A percentile compares a stretch with the other conserved stretches of the same genome.
These are phyloP conservation scores for Antheraea pernyi DNA, from an alignment of 1,140 invertebrate genomes.

Conservation along the genomic window DNA sequence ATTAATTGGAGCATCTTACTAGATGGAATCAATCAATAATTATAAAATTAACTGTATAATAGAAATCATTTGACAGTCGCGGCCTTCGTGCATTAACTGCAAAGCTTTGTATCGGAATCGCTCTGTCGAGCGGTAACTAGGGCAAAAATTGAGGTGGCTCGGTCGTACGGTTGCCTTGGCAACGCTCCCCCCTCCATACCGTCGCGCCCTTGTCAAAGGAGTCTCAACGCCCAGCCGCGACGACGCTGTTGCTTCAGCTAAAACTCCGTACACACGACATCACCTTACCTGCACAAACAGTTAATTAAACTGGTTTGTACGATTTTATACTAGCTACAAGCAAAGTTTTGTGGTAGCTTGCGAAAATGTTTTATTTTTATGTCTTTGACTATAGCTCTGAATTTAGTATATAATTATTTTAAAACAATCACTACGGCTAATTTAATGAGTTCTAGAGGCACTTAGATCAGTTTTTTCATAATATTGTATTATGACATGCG, in stretches of 20 bases:
- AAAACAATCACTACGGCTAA: no score
- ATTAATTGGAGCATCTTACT: background rate
- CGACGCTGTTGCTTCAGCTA: slow-evolving; percentile 32
- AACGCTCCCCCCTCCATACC: slow-evolving; percentile 30
- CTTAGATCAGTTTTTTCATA: no score
- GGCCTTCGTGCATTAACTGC: slow-evolving; percentile 16
- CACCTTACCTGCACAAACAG: background rate
- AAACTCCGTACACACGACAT: slow-evolving; percentile 14
- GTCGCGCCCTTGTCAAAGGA: slow-evolving; percentile 5
- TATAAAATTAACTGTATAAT: background rate
- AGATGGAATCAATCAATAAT: background rate
- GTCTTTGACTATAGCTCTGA: no score
- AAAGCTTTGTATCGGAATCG: slow-evolving; percentile 24
- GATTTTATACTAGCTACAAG: background rate
- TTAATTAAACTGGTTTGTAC: background rate
- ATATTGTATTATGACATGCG: no score
- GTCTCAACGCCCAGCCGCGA: slow-evolving; percentile 9
- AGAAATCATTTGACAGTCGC: slow-evolving; percentile 13
- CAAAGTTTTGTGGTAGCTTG: background rate
- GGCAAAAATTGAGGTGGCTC: slow-evolving; percentile 33
- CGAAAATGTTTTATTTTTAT: no score
- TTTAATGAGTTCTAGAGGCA: no score
- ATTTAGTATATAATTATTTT: no score
- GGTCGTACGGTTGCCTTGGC: slow-evolving; percentile 36
- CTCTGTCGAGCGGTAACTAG: slow-evolving; percentile 27